Evolutionary conservation across 2,113 vertebrate species (phyloP).

Genomic region (Mus pahari): DNA sequence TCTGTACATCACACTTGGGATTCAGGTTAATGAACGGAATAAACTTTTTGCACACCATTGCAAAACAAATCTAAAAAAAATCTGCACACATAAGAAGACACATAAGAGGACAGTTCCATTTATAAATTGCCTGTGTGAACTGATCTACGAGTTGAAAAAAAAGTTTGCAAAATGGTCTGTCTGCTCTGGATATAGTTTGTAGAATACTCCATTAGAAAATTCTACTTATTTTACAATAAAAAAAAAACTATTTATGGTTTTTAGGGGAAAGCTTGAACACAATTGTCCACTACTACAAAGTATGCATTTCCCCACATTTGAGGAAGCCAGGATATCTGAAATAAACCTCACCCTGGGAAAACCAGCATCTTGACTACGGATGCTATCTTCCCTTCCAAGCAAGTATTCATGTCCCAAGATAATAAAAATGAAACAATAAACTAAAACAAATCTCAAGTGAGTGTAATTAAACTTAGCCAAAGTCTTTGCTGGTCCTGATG

Average conservation of each 20-base stretch:
- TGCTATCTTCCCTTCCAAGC: neutral
- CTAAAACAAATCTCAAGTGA: slow-evolving; percentile 2
- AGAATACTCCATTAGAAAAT: neutral
- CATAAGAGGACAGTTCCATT: neutral
- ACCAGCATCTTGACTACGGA: neutral
- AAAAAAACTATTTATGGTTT: neutral
- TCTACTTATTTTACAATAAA: neutral
- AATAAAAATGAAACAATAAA: neutral
- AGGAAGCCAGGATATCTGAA: neutral
- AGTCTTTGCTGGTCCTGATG: slow-evolving; percentile 16
- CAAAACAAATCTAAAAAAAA: neutral
- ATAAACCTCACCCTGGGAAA: neutral
- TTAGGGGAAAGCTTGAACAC: neutral
- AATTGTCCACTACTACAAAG: neutral
- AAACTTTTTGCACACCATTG: neutral
- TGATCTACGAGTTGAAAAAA: slow-evolving; percentile 34
- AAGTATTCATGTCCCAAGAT: neutral
- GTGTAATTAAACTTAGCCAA: slow-evolving; percentile 45
- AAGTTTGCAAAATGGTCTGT: neutral
- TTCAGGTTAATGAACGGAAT: slow-evolving; percentile 30
- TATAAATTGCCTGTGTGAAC: slow-evolving; percentile 9
- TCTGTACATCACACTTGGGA: neutral
- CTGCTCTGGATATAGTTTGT: slow-evolving; percentile 1
- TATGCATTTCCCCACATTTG: no score
- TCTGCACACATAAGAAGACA: neutral